phyloP scores from a whole-genome alignment of 2,888 invertebrate genomes.

The Morpho helenor region DNA sequence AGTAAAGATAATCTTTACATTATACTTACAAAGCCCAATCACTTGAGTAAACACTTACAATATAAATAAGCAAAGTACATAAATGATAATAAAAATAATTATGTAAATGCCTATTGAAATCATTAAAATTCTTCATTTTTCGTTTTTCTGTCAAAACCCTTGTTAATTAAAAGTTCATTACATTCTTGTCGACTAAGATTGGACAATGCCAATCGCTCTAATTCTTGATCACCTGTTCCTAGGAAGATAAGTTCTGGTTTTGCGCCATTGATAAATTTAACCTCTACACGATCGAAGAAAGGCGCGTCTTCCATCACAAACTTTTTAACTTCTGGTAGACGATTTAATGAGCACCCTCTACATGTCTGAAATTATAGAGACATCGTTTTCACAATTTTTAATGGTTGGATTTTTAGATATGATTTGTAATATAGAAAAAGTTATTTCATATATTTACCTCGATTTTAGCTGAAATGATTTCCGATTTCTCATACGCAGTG shows the following conservation, averaged over 20 bases:
- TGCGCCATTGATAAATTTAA: conserved; percentile 83
- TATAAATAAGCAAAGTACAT: too few relatives aligned
- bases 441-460: conserved; percentile 46
- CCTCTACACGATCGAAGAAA: conserved; percentile 79
- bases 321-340: conserved; percentile 81
- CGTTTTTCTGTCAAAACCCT: conserved; percentile 77
- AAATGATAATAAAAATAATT: too few relatives aligned
- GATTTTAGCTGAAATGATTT: conserved; percentile 63
- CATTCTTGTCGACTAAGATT: conserved; percentile 81
- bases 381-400: neutral
- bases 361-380: conserved; percentile 77
- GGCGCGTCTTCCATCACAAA: conserved; percentile 85
- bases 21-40: too few relatives aligned
- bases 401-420: too few relatives aligned
- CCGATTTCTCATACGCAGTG: conserved; percentile 46
- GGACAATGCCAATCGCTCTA: conserved; percentile 81
- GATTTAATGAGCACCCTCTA: conserved; percentile 83
- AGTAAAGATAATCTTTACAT: too few relatives aligned
- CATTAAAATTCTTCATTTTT: conserved; percentile 66
- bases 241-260: conserved; percentile 82
- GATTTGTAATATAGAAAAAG: too few relatives aligned
- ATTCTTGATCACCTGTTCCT: conserved; percentile 75
- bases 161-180: conserved; percentile 80
- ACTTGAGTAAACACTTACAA: too few relatives aligned
- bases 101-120: too few relatives aligned